phyloP scores from a whole-genome alignment of 2,113 vertebrate genomes.

The Mellivora capensis region DNA sequence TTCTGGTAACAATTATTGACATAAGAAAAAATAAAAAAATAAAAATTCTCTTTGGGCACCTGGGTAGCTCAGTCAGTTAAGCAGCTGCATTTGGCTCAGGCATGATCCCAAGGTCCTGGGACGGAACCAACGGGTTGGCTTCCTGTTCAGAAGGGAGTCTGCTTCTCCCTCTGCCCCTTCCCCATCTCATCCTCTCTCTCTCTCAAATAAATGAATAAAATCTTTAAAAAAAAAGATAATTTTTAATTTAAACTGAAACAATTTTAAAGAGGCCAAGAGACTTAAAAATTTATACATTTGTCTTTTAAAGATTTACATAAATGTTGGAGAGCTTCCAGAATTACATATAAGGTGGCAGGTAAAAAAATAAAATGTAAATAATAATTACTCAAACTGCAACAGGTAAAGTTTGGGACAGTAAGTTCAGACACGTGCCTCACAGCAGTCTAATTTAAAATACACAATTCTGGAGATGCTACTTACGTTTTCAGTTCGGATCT shows the following conservation, averaged over 20 bases:
- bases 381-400: neutral
- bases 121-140: too few species aligned
- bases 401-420: neutral
- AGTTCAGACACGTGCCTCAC: neutral
- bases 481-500: neutral
- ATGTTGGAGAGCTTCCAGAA: neutral
- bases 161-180: too few species aligned
- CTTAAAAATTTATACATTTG: neutral
- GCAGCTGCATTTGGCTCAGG: too few species aligned
- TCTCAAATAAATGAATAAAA: too few species aligned
- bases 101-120: too few species aligned
- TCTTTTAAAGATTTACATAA: neutral
- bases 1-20: neutral
- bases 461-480: neutral
- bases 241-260: neutral
- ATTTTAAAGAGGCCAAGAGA: neutral
- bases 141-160: too few species aligned
- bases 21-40: neutral
- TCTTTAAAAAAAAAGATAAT: neutral
- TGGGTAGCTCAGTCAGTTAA: too few species aligned
- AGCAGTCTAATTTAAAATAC: neutral
- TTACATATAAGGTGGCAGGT: neutral
- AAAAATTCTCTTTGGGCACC: too few species aligned
- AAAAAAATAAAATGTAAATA: neutral
- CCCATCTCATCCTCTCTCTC: too few species aligned